Base-by-base conservation (phyloP, 1,140 invertebrate genomes). In the Gonatopus flavifemur region DNA sequence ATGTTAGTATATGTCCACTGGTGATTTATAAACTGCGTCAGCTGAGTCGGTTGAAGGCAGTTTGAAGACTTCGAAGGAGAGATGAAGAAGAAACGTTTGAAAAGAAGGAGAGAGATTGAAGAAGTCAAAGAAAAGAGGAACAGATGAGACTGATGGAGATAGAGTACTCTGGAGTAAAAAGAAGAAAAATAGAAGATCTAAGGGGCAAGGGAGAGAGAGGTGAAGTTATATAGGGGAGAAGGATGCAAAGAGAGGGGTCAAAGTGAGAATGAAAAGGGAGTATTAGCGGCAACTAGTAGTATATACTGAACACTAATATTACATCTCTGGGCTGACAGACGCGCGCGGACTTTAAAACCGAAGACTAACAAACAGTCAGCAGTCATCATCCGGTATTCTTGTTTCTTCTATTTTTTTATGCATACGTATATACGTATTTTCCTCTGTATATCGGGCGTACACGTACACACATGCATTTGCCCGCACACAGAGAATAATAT, bases 351-450 rank as follows among this genome's bases (percentile, higher is more conserved):
- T 77, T 77, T 76, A 77, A 78, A 78, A 73, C 65, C 64, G 65
- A 78, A 78, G 70, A 74, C 72, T 77, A 78, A 78, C 71, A 78
- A 78, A 78, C 76, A 77, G 69, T 74, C 64, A 64, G 66, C 75
- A 78, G 75, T 77, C 76, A n/a, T n/a, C n/a, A 78, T 77, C 76
- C 75, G 75, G 75, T 78, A 67, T 75, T 62, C 70, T 70, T 70
- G 69, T 74, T 78, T 77, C n/a, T n/a, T n/a, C 75, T 75, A 74
- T 74, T 70, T 73, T 74, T 67, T 73, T 74, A 54, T 51, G 56
- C 51, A 56, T 49, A 41, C 61, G 50, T 36, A 15, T 21, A 44
- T 48, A 40, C 43, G 42, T 38, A 21, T n/a, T n/a, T n/a, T n/a
- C n/a, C n/a, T n/a, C n/a, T n/a, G n/a, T n/a, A n/a, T n/a, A n/a